Conservation (phyloP, 2,888 invertebrate species). For the Cataglyphis rosenhaueri region DNA sequence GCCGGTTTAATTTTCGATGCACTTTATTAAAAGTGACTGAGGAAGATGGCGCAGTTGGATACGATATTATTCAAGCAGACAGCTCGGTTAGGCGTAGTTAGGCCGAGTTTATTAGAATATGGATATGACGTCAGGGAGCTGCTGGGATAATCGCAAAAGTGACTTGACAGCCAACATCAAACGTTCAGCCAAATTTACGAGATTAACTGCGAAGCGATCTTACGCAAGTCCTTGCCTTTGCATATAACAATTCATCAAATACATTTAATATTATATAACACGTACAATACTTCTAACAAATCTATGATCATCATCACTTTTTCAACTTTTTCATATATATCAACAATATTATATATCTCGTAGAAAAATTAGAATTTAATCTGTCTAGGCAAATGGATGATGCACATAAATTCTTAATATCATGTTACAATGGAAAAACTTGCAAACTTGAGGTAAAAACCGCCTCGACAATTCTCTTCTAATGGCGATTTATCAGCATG, state of each 20-base stretch:
- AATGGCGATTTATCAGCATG: slow-evolving; percentile 43
- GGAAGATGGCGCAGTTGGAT: slow-evolving; percentile 6
- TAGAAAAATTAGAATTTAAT: neutral
- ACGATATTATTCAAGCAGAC: slow-evolving; percentile 16
- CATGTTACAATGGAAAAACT: slow-evolving; percentile 11
- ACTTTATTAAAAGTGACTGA: slow-evolving; percentile 14
- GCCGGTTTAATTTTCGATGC: slow-evolving; percentile 3
- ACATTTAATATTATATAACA: neutral
- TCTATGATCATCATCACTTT: neutral
- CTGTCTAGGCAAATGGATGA: slow-evolving; percentile 12
- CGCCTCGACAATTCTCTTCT: slow-evolving; percentile 33
- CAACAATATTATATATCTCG: neutral
- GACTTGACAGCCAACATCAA: slow-evolving; percentile 27
- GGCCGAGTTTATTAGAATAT: slow-evolving; percentile 36
- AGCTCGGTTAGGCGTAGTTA: slow-evolving; percentile 23
- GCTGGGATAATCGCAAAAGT: slow-evolving; percentile 17
- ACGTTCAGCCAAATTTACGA: slow-evolving; percentile 2
- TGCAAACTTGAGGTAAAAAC: slow-evolving; percentile 20
- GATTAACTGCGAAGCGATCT: slow-evolving; percentile 13
- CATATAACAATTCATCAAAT: neutral
- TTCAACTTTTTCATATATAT: neutral
- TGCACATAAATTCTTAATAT: slow-evolving; percentile 38
- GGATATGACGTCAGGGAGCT: slow-evolving; percentile 17
- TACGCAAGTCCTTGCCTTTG: neutral
- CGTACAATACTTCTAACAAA: neutral